Conservation (phyloP, 2,113 vertebrate species). For the Actenoides hombroni region DNA sequence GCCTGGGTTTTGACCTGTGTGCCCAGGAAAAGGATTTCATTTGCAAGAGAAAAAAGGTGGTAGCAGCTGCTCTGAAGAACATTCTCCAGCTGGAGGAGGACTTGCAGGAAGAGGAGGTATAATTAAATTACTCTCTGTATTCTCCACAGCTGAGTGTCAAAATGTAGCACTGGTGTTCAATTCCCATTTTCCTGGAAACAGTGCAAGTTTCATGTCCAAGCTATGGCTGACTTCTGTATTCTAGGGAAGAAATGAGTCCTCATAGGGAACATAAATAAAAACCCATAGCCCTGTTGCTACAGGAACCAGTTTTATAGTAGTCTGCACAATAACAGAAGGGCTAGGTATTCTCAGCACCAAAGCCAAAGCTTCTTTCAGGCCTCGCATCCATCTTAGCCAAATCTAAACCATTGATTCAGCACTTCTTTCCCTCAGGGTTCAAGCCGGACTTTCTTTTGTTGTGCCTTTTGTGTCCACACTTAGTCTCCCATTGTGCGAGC, state of each 20-base stretch:
- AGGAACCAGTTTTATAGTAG: background rate
- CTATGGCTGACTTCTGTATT: background rate
- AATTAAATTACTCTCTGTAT: background rate
- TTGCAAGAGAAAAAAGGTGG: constrained; percentile 76
- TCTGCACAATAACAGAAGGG: background rate
- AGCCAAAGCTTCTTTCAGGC: background rate
- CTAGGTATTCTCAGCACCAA: background rate
- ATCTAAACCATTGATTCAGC: background rate
- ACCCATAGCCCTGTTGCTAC: background rate
- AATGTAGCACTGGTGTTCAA: background rate
- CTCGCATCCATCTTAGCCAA: background rate
- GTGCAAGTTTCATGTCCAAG: background rate
- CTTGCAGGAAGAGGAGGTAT: constrained; percentile 73
- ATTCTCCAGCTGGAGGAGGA: constrained; percentile 75
- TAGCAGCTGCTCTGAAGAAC: constrained; percentile 73
- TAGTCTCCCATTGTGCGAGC: background rate
- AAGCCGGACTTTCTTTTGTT: background rate
- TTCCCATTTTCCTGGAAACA: background rate
- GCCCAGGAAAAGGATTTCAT: constrained; percentile 78
- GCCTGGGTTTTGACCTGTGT: constrained; percentile 81
- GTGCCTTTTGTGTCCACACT: background rate
- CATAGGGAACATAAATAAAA: background rate
- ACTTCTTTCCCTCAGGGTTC: background rate
- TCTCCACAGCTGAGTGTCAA: background rate
- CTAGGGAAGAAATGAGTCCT: background rate